These are phyloP conservation scores for Hemiprocne comata DNA, from an alignment of 2,113 vertebrate species.

Conservation along the genomic window DNA sequence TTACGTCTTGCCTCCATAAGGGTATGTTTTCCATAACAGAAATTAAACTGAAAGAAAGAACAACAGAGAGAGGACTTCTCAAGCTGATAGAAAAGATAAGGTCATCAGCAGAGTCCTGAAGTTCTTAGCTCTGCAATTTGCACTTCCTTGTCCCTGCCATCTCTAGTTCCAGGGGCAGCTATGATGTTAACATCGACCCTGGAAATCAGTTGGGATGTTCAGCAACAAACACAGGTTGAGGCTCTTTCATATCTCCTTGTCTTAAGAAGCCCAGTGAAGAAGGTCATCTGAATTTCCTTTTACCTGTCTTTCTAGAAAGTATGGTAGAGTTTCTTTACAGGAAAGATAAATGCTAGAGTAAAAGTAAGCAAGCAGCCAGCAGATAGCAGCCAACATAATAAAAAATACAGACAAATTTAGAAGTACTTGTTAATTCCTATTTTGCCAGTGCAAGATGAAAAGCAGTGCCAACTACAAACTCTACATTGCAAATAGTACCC, in stretches of 20 bases:
- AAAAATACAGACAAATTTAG: background rate
- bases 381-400: background rate
- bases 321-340: background rate
- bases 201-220: background rate
- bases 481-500: too few species aligned
- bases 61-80: background rate
- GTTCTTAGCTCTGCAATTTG: background rate
- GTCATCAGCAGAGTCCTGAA: background rate
- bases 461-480: background rate
- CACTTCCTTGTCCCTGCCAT: background rate
- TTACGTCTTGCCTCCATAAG: background rate
- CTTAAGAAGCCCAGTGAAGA: background rate
- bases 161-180: background rate
- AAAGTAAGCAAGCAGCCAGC: background rate
- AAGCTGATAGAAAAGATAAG: background rate
- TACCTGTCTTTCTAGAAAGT: background rate
- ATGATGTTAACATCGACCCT: background rate
- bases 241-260: background rate
- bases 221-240: background rate
- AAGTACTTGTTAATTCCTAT: background rate
- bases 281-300: background rate
- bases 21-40: background rate
- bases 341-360: background rate
- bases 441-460: background rate
- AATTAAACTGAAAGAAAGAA: background rate